Evolutionary conservation across 2,113 vertebrate genomes (phyloP).

Genomic region (Ascaphus truei): DNA sequence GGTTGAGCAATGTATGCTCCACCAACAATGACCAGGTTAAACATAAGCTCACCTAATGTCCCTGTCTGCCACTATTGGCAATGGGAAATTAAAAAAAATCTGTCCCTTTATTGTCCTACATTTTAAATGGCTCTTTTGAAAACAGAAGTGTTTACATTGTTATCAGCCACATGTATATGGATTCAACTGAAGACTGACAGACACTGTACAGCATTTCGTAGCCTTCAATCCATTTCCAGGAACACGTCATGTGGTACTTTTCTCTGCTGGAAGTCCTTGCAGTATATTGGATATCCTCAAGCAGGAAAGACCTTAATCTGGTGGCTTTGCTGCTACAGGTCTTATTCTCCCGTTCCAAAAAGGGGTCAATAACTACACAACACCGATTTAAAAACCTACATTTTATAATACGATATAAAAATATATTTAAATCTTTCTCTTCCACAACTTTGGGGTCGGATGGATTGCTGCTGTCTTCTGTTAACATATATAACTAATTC

Average conservation of each 20-base stretch:
- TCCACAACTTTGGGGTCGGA: neutral
- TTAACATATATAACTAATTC: too few species aligned
- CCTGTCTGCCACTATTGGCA: too few species aligned
- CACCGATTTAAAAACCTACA: neutral
- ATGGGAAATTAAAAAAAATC: neutral
- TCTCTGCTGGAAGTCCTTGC: too few species aligned
- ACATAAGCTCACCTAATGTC: neutral
- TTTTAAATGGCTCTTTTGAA: neutral
- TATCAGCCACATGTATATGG: neutral
- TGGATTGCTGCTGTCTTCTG: too few species aligned
- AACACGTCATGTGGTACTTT: too few species aligned
- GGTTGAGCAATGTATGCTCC: neutral
- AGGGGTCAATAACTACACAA: neutral
- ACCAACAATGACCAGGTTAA: neutral
- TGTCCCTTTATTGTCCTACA: neutral
- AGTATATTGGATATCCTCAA: too few species aligned
- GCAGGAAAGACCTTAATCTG: too few species aligned
- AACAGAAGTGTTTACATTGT: neutral
- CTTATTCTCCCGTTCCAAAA: neutral
- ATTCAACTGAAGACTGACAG: too few species aligned
- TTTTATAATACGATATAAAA: constrained; percentile 8
- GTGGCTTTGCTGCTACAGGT: neutral
- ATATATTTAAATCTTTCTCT: neutral
- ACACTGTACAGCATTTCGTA: too few species aligned
- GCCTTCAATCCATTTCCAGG: too few species aligned